phyloP scores from a whole-genome alignment of 2,888 invertebrate species.

The Drosophila bunnanda region DNA sequence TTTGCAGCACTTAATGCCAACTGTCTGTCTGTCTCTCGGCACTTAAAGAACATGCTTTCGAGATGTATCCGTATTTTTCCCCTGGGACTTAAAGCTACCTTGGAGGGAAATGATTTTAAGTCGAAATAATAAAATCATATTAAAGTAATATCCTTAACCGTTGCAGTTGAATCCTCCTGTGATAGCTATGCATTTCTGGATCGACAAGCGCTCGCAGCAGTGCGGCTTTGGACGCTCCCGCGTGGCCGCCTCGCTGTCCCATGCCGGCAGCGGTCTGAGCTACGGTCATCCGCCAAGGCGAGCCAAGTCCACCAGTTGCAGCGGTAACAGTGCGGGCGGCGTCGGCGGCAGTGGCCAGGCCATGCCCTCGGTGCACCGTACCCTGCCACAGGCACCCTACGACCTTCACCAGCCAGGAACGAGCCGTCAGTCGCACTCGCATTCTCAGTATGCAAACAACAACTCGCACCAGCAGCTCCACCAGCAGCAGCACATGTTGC shows the following conservation, averaged over 20 bases:
- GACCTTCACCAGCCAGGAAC: conserved; percentile 59
- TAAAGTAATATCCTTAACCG: not conserved
- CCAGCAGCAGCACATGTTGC: conserved; percentile 52
- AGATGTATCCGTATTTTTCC: conserved; percentile 1
- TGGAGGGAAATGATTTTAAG: not conserved
- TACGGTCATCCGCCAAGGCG: conserved; percentile 85
- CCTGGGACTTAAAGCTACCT: not conserved
- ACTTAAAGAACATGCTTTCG: conserved; percentile 7
- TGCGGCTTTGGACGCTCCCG: conserved; percentile 91
- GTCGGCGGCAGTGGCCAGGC: conserved; percentile 39
- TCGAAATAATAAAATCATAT: not conserved
- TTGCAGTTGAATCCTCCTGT: conserved; percentile 13
- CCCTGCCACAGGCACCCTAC: conserved; percentile 60
- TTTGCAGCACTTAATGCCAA: conserved; percentile 51
- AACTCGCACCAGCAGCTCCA: conserved; percentile 51
- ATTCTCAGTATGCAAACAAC: conserved; percentile 45
- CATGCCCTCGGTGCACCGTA: conserved; percentile 60
- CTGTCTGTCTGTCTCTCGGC: conserved; percentile 24
- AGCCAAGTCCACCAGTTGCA: conserved; percentile 83
- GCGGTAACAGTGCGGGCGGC: conserved; percentile 11
- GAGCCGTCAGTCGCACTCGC: conserved; percentile 61
- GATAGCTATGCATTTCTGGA: conserved; percentile 93
- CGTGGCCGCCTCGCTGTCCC: conserved; percentile 88
- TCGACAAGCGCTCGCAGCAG: conserved; percentile 92
- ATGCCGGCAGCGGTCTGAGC: conserved; percentile 86